Evolutionary conservation across 2,888 invertebrate genomes (phyloP).

Genomic region (Mimachlamys varia): DNA sequence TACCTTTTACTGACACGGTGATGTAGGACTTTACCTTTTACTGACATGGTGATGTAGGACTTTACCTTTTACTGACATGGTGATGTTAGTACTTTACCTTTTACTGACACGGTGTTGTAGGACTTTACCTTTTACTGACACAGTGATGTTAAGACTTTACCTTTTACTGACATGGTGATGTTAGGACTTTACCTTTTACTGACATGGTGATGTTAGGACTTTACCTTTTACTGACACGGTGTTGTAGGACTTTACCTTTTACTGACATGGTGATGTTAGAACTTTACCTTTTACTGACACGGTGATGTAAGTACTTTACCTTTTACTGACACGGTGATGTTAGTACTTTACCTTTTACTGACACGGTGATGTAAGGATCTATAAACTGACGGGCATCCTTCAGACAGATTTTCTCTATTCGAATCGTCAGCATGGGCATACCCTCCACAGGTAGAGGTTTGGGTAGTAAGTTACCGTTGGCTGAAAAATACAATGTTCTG

Average conservation of each 20-base stretch:
- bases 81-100: constrained; percentile 74
- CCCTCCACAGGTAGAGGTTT: constrained; percentile 68
- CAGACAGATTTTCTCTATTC: constrained; percentile 75
- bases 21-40: constrained; percentile 76
- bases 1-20: constrained; percentile 77
- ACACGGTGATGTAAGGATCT: constrained; percentile 76
- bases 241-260: constrained; percentile 74
- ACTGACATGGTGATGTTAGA: constrained; percentile 76
- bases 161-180: constrained; percentile 77
- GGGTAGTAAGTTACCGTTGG: constrained; percentile 72
- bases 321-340: constrained; percentile 76
- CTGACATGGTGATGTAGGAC: constrained; percentile 74
- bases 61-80: constrained; percentile 77
- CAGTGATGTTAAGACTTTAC: constrained; percentile 74
- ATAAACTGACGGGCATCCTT: constrained; percentile 76
- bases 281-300: constrained; percentile 76
- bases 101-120: constrained; percentile 75
- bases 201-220: constrained; percentile 74
- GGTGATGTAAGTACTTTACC: constrained; percentile 73
- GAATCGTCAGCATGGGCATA: constrained; percentile 70
- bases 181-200: constrained; percentile 76
- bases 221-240: constrained; percentile 77
- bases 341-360: constrained; percentile 75
- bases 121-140: constrained; percentile 77
- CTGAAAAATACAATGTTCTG: constrained; percentile 56